Conservation (phyloP, 2,888 invertebrate genomes). For the Latheticus oryzae region DNA sequence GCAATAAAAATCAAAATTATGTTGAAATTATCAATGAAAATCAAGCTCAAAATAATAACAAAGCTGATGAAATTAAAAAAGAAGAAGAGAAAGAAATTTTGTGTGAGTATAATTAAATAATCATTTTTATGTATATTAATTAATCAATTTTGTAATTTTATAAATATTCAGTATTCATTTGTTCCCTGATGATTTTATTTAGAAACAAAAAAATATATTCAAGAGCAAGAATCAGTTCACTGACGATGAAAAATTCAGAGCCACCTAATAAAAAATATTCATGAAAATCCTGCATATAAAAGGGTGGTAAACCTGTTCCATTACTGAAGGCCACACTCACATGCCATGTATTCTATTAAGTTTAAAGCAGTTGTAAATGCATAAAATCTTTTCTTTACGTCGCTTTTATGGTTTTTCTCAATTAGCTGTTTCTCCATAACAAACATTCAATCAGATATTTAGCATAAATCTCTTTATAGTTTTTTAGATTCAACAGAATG, state of each 20-base stretch:
- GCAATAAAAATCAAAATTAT: slow-evolving; percentile 20
- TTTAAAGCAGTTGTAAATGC: slow-evolving; percentile 21
- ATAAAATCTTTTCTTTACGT: slow-evolving; percentile 9
- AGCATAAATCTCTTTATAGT: too few relatives aligned
- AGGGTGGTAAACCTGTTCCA: slow-evolving; percentile 30
- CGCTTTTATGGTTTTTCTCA: slow-evolving; percentile 7
- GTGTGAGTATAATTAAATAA: too few relatives aligned
- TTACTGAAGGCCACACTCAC: slow-evolving; percentile 21
- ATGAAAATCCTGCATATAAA: slow-evolving; percentile 36
- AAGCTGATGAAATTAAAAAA: too few relatives aligned
- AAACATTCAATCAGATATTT: too few relatives aligned
- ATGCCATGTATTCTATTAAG: slow-evolving; percentile 26
- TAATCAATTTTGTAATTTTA: too few relatives aligned
- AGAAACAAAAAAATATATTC: too few relatives aligned
- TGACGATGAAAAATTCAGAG: slow-evolving; percentile 29
- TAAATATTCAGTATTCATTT: too few relatives aligned
- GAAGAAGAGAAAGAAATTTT: slow-evolving; percentile 28
- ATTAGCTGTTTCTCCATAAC: slow-evolving; percentile 2
- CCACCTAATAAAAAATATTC: slow-evolving; percentile 33
- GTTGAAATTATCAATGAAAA: slow-evolving; percentile 16
- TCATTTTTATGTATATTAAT: too few relatives aligned
- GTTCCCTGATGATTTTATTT: too few relatives aligned
- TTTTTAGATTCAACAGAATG: too few relatives aligned
- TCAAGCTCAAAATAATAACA: slow-evolving; percentile 13
- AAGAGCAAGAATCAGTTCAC: too few relatives aligned